phyloP scores from a whole-genome alignment of 2,113 vertebrate species.

The Thalassarche chlororhynchos region DNA sequence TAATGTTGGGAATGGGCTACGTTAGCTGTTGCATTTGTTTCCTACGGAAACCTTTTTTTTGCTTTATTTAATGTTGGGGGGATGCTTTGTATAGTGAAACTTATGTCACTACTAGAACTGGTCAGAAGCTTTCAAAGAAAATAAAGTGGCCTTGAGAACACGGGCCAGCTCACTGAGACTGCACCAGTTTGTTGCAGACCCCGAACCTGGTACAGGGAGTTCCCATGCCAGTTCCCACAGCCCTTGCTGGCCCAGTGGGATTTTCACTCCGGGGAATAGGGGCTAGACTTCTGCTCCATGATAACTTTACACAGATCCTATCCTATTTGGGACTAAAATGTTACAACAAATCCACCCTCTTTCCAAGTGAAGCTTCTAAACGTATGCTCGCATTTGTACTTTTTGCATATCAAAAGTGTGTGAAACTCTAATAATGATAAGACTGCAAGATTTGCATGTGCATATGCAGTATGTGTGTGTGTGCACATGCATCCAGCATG shows the following conservation, averaged over 20 bases:
- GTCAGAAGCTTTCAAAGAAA: not conserved
- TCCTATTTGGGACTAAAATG: not conserved
- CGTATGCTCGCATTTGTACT: accelerated
- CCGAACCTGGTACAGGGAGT: accelerated
- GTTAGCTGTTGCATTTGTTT: not conserved
- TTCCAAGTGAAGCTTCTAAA: not conserved
- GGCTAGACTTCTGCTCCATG: not conserved
- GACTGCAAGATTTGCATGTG: not conserved
- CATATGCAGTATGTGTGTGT: accelerated
- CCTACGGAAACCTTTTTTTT: not conserved
- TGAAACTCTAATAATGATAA: not conserved
- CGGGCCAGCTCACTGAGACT: not conserved
- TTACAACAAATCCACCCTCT: not conserved
- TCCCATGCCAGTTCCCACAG: not conserved
- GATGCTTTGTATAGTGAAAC: not conserved
- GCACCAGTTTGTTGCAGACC: not conserved
- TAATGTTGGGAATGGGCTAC: not conserved
- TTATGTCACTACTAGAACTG: not conserved
- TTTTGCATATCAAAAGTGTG: not conserved
- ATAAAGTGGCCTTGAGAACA: not conserved
- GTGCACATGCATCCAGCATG: not conserved
- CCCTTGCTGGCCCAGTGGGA: not conserved
- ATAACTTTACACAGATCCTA: not conserved
- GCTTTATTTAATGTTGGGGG: not conserved
- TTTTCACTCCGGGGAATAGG: not conserved